Conservation (phyloP, 2,113 vertebrate species). For the Morone chrysops region DNA sequence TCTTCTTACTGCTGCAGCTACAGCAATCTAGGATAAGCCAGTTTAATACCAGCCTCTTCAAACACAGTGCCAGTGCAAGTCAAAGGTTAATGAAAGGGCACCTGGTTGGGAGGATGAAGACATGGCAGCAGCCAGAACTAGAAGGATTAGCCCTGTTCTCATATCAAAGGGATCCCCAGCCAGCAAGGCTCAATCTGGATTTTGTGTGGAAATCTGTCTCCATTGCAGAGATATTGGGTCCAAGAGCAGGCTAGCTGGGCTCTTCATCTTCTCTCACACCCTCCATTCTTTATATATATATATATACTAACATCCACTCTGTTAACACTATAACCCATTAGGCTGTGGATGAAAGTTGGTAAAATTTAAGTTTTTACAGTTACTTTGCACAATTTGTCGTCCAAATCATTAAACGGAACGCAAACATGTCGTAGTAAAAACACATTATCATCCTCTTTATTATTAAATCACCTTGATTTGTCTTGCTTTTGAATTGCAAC, state of each 20-base stretch:
- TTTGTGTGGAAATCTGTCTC: slow-evolving; percentile 82
- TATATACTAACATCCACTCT: slow-evolving; percentile 26
- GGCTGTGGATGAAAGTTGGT: slow-evolving; percentile 26
- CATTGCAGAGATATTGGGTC: slow-evolving; percentile 63
- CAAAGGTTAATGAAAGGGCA: slow-evolving; percentile 89
- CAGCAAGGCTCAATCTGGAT: slow-evolving; percentile 78
- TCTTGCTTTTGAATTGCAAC: background rate
- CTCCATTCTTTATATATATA: slow-evolving; percentile 22
- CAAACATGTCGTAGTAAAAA: background rate
- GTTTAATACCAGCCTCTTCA: slow-evolving; percentile 84
- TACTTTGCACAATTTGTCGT: background rate
- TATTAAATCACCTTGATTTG: background rate
- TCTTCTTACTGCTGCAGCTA: slow-evolving; percentile 51
- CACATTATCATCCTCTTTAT: background rate
- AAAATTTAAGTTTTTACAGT: background rate
- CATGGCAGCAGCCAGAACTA: slow-evolving; percentile 79
- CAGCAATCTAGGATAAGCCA: slow-evolving; percentile 80
- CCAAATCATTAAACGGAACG: background rate
- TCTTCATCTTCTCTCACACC: slow-evolving; percentile 71
- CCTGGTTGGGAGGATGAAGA: slow-evolving; percentile 86
- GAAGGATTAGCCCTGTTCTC: slow-evolving; percentile 84
- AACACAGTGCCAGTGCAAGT: slow-evolving; percentile 82
- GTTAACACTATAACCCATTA: slow-evolving; percentile 14
- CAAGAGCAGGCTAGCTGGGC: slow-evolving; percentile 51
- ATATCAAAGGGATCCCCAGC: slow-evolving; percentile 85